Percentiles rank a stretch among this genome's conserved stretches.
These are phyloP conservation scores for Mus caroli DNA, from an alignment of 2,797 vertebrate species.

Conservation along the genomic window DNA sequence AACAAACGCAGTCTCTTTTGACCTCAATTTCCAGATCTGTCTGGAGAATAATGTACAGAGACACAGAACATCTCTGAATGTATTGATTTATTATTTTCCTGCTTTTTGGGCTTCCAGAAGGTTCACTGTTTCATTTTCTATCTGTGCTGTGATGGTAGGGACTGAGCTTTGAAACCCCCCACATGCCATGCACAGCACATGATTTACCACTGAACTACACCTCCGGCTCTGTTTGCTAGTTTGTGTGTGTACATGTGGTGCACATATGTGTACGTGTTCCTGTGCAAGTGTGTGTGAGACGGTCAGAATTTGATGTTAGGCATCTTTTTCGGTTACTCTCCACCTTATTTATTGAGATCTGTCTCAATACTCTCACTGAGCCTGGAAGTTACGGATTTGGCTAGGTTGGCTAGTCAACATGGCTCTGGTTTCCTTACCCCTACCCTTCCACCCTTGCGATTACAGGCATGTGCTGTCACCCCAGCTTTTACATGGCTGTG, in stretches of 20 bases:
- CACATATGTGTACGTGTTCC: neutral
- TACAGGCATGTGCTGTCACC: neutral
- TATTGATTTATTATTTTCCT: constrained; percentile 35
- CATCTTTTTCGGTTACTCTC: neutral
- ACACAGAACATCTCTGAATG: neutral
- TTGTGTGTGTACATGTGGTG: neutral
- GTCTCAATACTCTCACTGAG: no score
- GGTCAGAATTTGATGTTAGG: neutral
- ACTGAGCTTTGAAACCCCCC: neutral
- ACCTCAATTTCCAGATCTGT: neutral
- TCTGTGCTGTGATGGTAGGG: neutral
- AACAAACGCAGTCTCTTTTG: constrained; percentile 14
- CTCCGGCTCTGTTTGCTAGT: neutral
- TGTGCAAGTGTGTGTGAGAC: neutral
- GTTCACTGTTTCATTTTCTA: neutral
- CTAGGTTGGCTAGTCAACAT: no score
- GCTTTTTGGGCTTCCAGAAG: constrained; percentile 3
- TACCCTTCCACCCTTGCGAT: neutral
- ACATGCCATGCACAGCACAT: neutral
- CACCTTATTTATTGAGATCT: no score
- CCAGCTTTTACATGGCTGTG: neutral
- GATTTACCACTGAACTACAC: neutral
- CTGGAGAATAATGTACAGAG: neutral
- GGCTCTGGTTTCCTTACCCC: no score
- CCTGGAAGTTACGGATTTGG: neutral